Conservation (phyloP, 2,888 invertebrate species). For the Sarcophaga carnaria region DNA sequence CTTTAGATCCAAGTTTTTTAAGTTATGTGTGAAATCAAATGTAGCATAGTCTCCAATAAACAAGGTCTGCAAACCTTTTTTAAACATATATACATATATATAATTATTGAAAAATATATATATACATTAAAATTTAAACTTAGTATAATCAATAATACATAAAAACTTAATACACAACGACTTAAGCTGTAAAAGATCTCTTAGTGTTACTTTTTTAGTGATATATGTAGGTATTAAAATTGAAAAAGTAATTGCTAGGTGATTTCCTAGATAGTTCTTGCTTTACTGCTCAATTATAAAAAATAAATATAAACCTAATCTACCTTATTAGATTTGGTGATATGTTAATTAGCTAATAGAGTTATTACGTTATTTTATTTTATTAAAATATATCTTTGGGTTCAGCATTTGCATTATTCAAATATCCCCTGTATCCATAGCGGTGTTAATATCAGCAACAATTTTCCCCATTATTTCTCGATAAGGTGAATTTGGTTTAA, state of each 20-base stretch:
- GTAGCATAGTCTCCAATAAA: too few species aligned
- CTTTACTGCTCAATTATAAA: not conserved
- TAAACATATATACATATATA: too few species aligned
- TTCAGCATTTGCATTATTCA: constrained; percentile 75
- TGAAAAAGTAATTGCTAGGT: not conserved
- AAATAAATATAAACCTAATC: constrained; percentile 9
- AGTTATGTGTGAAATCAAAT: too few species aligned
- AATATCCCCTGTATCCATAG: constrained; percentile 85
- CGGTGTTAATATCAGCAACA: constrained; percentile 86
- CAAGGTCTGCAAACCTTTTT: too few species aligned
- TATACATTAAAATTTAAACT: too few species aligned
- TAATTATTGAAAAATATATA: too few species aligned
- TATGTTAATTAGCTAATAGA: constrained; percentile 31
- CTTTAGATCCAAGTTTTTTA: too few species aligned
- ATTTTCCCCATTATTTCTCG: constrained; percentile 85
- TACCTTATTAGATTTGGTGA: constrained; percentile 16
- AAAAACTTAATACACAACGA: too few species aligned
- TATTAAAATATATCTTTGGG: constrained; percentile 29
- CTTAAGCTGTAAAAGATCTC: too few species aligned
- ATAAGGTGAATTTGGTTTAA: constrained; percentile 85
- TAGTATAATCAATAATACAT: too few species aligned
- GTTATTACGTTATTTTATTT: constrained; percentile 25
- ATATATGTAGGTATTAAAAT: not conserved
- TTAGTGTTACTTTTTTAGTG: too few species aligned
- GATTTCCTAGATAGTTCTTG: not conserved